Conservation (phyloP, 64 coral and sea anemone species). For the Exaiptasia diaphana region DNA sequence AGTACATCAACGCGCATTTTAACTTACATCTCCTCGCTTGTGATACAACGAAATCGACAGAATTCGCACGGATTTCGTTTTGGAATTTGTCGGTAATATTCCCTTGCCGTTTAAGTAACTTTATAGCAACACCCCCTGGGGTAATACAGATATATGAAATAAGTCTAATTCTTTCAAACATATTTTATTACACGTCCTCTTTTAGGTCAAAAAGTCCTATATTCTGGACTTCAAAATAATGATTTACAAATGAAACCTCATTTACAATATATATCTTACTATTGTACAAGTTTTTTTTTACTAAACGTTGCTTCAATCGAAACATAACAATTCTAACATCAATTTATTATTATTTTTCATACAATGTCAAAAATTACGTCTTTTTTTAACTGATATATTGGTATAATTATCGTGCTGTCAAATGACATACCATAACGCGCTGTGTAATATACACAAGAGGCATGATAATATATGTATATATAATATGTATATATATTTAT, state of each 20-base stretch:
- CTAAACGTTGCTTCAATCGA: not conserved
- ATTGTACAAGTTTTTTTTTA: constrained; percentile 11
- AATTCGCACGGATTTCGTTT: not conserved
- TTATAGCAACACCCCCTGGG: not conserved
- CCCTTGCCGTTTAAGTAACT: constrained; percentile 25
- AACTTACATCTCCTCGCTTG: not conserved
- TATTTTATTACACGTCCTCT: not conserved
- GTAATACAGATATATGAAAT: not conserved
- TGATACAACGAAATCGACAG: not conserved
- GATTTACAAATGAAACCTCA: constrained; percentile 2
- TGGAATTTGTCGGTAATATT: not conserved
- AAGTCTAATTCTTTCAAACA: not conserved
- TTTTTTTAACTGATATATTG: constrained; percentile 5
- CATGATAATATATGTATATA: not conserved
- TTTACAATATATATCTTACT: constrained; percentile 41
- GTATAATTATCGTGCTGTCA: constrained; percentile 20
- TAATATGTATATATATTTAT: not conserved
- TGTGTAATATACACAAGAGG: constrained; percentile 36
- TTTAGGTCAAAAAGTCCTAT: constrained; percentile 36
- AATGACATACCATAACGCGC: constrained; percentile 10
- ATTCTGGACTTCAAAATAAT: constrained; percentile 9
- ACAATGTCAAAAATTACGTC: constrained; percentile 10
- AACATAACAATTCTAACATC: not conserved
- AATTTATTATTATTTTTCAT: not conserved
- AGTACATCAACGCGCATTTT: not conserved